Evolutionary conservation across 2,113 vertebrate species (phyloP), one percentile per base, ranked within the genome.

Genomic region (Bothrops jararaca): DNA sequence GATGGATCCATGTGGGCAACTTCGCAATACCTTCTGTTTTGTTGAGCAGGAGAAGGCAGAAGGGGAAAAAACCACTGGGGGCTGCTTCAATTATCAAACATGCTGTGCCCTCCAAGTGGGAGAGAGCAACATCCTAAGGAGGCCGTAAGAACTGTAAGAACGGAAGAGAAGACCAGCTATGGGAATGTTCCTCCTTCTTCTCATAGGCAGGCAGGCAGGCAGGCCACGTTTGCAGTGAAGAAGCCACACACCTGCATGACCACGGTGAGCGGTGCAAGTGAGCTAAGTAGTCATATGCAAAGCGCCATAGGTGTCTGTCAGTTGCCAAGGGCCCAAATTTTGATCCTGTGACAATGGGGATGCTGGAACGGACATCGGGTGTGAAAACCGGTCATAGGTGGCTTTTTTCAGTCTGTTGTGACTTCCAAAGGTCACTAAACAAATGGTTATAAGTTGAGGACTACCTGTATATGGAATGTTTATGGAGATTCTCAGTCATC

Each of bases 11-110:
- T 6, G 90, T 48, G 90, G n/a, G 64, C 58, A 87, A 53, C 60
- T 58, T 7, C 2, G 58, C 88, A 89, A 18, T 52, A 29, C 94
- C 89, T 95, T 90, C 94, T 92, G 94, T 89, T 94, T 80, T 87
- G 15, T 42, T 53, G 20, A 57, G 42, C 87, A 85, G 92, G 60
- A 54, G 56, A 57, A 50, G 85, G 56, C 20, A 23, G 54, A 48
- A 48, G 1, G 7, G 6, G 29, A 12, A n/a, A 24, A 11, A 11
- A 18, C 45, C 88, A 12, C 0, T 1, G n/a, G 0, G 58, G 2
- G 0, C 1, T 91, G 90, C 23, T 85, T 87, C 42, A 13, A 22
- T 34, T 13, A 9, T 0, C 0, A 45, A 52, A 34, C 6, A 34
- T 56, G 86, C 50, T 24, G 90, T 22, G 10, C 86, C 91, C 24